phyloP scores from a whole-genome alignment of 2,797 vertebrate species.

The Peromyscus melanophrys region DNA sequence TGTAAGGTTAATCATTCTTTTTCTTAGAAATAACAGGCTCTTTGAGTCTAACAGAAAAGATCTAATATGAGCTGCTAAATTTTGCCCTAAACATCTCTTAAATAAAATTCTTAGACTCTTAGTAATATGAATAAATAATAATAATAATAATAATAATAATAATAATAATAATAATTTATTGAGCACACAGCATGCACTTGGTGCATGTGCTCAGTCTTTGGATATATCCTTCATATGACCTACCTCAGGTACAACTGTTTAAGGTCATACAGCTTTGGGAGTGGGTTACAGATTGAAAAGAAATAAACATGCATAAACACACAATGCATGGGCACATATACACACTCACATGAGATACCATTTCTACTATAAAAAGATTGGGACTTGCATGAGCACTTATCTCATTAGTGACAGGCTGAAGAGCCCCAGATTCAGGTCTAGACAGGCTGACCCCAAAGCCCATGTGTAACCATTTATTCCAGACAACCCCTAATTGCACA shows the following conservation, averaged over 20 bases:
- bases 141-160: not conserved
- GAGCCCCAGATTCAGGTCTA: not conserved
- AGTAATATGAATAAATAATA: not conserved
- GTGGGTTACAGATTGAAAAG: not conserved
- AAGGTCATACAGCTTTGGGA: not conserved
- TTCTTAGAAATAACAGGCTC: not conserved
- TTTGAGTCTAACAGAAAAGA: not conserved
- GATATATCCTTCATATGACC: not conserved
- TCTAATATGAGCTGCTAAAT: not conserved
- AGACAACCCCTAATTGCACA: not conserved
- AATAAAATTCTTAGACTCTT: not conserved
- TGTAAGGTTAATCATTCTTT: constrained; percentile 17
- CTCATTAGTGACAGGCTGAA: not conserved
- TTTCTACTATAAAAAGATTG: not conserved
- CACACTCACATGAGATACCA: not conserved
- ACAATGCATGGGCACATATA: not conserved
- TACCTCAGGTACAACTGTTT: not conserved
- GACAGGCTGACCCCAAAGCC: not conserved
- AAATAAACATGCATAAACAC: not conserved
- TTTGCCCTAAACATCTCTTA: constrained; percentile 24
- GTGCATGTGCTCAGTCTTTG: not conserved
- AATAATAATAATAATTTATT: not conserved
- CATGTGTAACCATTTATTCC: not conserved
- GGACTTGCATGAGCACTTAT: not conserved
- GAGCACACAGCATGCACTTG: not conserved